These are phyloP conservation scores for Acleris holmiana DNA, from an alignment of 2,888 invertebrate species.

Conservation along the genomic window DNA sequence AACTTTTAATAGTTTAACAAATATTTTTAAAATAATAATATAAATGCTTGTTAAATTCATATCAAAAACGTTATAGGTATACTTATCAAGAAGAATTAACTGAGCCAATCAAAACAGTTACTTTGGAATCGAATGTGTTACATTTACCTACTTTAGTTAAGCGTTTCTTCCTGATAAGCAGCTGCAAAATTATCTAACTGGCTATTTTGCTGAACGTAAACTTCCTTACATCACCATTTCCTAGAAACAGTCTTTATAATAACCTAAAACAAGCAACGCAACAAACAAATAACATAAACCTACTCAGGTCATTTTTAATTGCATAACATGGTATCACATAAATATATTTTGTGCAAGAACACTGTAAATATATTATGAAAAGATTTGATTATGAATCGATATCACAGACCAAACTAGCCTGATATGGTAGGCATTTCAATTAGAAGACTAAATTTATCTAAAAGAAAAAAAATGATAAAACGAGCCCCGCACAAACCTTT, in stretches of 20 bases:
- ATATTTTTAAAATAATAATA: background rate
- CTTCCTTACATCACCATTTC: background rate
- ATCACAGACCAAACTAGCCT: conserved; percentile 32
- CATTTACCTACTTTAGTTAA: background rate
- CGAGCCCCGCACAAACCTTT: background rate
- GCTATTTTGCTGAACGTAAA: too few relatives aligned
- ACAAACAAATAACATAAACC: conserved; percentile 3
- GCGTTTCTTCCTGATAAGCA: background rate
- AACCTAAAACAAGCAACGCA: conserved; percentile 11
- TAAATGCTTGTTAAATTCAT: conserved; percentile 1
- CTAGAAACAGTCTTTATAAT: background rate
- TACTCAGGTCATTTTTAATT: conserved; percentile 16
- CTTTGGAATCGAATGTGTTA: background rate
- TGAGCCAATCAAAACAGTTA: background rate
- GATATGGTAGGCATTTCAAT: conserved; percentile 12
- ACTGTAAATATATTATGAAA: conserved; percentile 20
- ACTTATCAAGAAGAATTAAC: background rate
- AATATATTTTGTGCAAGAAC: conserved; percentile 25
- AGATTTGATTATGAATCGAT: conserved; percentile 34
- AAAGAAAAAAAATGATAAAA: background rate
- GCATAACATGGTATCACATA: conserved; percentile 17
- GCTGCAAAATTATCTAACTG: background rate
- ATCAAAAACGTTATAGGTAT: background rate
- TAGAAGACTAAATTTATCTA: background rate
- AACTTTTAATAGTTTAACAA: background rate